Evolutionary conservation across 2,113 vertebrate genomes (phyloP).

Genomic region (Pedetes capensis): DNA sequence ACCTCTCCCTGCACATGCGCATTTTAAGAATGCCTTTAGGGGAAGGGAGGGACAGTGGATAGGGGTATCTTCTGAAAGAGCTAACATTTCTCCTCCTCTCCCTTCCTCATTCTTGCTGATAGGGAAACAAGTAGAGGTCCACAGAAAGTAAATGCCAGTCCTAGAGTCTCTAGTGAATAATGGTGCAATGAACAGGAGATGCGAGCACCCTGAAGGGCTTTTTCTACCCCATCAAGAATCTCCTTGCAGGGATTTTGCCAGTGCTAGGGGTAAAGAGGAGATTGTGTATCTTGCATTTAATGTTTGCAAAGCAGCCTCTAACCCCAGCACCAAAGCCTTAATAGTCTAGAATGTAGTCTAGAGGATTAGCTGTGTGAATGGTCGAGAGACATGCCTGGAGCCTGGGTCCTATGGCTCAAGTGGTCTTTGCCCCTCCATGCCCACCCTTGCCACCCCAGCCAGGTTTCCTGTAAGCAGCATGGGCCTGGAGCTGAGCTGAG

Average conservation of each 20-base stretch:
- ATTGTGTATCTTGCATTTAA: not conserved
- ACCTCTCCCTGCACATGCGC: not conserved
- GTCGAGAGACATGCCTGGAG: not conserved
- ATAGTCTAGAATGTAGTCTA: not conserved
- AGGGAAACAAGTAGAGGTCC: not conserved
- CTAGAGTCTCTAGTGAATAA: not conserved
- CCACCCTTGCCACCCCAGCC: too few relatives aligned
- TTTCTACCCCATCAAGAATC: not conserved
- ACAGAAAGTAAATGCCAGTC: not conserved
- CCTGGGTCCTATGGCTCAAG: not conserved
- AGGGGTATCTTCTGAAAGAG: not conserved
- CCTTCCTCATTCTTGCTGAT: not conserved
- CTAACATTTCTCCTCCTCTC: not conserved
- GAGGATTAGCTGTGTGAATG: not conserved
- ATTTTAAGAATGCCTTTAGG: slow-evolving; percentile 15
- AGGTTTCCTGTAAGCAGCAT: not conserved
- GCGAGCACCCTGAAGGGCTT: not conserved
- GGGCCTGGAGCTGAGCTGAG: not conserved
- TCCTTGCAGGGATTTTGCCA: not conserved
- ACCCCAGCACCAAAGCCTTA: not conserved
- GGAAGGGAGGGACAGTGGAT: not conserved
- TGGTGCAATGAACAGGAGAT: not conserved
- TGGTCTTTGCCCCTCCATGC: too few relatives aligned
- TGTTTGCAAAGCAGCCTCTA: not conserved
- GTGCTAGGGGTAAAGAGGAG: not conserved